Conservation (phyloP, 1,140 invertebrate genomes). For the Alviniconcha marisindica region DNA sequence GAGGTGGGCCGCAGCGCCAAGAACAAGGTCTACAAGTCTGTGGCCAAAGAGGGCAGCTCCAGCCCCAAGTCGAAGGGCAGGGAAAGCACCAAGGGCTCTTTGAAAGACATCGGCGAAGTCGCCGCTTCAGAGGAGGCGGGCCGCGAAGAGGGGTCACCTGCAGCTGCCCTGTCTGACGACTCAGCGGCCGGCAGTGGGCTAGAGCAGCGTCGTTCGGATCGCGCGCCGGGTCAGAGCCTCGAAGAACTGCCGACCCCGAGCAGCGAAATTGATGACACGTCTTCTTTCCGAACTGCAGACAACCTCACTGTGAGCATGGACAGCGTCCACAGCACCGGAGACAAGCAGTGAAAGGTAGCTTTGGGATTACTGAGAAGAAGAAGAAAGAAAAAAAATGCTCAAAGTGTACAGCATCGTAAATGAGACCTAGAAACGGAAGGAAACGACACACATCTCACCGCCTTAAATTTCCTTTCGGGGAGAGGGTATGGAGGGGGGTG, state of each 20-base stretch:
- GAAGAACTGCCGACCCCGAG: neutral
- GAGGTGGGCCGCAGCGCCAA: slow-evolving; percentile 18
- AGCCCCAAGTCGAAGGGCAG: neutral
- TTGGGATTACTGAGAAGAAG: too few relatives aligned
- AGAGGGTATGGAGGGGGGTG: too few relatives aligned
- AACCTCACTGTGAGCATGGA: neutral
- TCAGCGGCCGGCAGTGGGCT: neutral
- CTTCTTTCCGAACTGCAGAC: neutral
- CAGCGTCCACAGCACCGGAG: neutral
- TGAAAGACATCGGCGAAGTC: neutral
- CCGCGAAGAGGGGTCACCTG: neutral
- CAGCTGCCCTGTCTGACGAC: neutral
- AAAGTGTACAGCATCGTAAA: too few relatives aligned
- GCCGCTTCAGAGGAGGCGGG: neutral
- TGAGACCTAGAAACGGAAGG: too few relatives aligned
- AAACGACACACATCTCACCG: too few relatives aligned
- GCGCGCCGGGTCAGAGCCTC: neutral
- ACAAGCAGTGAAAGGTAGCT: neutral
- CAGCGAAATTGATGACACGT: neutral
- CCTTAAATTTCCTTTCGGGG: too few relatives aligned
- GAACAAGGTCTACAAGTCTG: neutral
- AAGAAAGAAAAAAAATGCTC: too few relatives aligned
- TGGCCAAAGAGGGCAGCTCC: slow-evolving; percentile 22
- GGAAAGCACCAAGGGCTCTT: neutral
- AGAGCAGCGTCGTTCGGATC: neutral